Evolutionary conservation across 2,888 invertebrate genomes (phyloP).

Genomic region (Frankliniella intonsa): DNA sequence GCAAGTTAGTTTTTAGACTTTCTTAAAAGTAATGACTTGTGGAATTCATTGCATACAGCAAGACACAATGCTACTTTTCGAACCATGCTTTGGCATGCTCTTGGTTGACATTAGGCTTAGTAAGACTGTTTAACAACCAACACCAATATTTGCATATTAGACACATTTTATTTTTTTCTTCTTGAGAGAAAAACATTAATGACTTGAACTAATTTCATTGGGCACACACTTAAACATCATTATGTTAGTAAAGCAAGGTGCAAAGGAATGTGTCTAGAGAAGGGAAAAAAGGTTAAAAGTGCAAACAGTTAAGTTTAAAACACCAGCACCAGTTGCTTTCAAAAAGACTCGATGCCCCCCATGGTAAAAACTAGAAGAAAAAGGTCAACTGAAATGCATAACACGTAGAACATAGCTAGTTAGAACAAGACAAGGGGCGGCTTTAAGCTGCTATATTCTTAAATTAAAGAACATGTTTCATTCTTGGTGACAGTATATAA

Average conservation of each 20-base stretch:
- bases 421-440: no score
- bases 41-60: slow-evolving; percentile 3
- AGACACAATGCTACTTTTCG: slow-evolving; percentile 33
- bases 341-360: not conserved
- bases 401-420: no score
- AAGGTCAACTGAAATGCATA: no score
- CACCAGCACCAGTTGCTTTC: not conserved
- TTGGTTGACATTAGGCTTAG: not conserved
- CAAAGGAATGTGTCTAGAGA: slow-evolving; percentile 44
- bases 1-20: no score
- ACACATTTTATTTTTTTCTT: slow-evolving; percentile 20
- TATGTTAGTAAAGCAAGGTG: slow-evolving; percentile 21
- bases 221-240: slow-evolving; percentile 21
- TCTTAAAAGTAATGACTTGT: not conserved
- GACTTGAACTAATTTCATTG: slow-evolving; percentile 17
- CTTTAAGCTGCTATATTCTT: no score
- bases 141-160: slow-evolving; percentile 19
- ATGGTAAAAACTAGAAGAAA: not conserved
- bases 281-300: slow-evolving; percentile 44
- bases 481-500: no score
- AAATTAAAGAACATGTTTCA: no score
- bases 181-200: slow-evolving; percentile 13
- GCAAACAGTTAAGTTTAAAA: not conserved
- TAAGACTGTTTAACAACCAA: slow-evolving; percentile 21
- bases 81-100: slow-evolving; percentile 37